Conservation (phyloP, 1,140 invertebrate genomes). For the Drosophila simulans region DNA sequence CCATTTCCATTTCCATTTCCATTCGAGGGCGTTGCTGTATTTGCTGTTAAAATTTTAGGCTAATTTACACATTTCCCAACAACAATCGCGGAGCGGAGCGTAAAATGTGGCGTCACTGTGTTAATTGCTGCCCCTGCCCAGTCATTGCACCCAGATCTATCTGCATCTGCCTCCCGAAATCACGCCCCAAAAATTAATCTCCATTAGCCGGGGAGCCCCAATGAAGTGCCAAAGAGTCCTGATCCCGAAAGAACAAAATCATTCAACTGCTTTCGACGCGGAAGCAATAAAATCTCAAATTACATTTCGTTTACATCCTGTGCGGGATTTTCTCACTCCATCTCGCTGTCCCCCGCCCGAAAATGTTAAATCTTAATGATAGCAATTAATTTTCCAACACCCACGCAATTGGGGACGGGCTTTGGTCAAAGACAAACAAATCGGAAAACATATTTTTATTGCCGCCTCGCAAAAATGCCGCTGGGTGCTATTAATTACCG, state of each 20-base stretch:
- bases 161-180: constrained; percentile 48
- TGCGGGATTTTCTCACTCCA: constrained; percentile 15
- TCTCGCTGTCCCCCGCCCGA: not conserved
- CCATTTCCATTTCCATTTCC: constrained; percentile 8
- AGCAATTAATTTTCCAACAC: constrained; percentile 74
- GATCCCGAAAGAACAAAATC: constrained; percentile 28
- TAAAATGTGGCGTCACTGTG: constrained; percentile 72
- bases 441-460: constrained; percentile 79
- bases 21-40: constrained; percentile 60
- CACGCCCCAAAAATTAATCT: constrained; percentile 76
- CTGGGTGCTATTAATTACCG: constrained; percentile 80
- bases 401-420: constrained; percentile 20
- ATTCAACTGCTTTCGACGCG: constrained; percentile 66
- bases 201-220: constrained; percentile 57
- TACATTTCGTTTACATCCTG: constrained; percentile 81
- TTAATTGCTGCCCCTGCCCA: constrained; percentile 68
- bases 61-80: constrained; percentile 77
- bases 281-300: constrained; percentile 83
- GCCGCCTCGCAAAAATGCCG: constrained; percentile 66
- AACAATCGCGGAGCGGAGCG: constrained; percentile 31
- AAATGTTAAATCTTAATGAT: constrained; percentile 65
- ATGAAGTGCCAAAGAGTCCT: not conserved
- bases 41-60: constrained; percentile 74
- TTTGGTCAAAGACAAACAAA: constrained; percentile 65
- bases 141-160: constrained; percentile 55